Conservation (phyloP, 2,888 invertebrate species). For the Callimorpha dominula region DNA sequence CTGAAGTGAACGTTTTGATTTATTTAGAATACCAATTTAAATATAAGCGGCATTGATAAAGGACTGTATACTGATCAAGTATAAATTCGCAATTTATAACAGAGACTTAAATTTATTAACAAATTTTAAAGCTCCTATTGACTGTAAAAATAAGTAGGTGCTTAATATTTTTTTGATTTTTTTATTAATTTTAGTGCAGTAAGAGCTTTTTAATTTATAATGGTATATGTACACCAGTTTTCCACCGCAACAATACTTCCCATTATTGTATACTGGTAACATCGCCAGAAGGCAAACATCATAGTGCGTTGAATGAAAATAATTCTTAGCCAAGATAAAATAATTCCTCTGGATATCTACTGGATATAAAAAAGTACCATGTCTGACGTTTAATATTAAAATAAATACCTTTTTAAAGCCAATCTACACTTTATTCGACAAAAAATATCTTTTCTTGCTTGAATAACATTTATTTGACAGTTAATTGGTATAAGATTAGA, state of each 20-base stretch:
- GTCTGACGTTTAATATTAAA: neutral
- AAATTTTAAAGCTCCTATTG: no score
- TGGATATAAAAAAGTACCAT: neutral
- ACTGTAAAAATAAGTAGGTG: no score
- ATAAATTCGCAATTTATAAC: no score
- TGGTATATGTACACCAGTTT: neutral
- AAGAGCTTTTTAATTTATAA: no score
- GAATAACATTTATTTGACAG: neutral
- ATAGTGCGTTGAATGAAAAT: neutral
- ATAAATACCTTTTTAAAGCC: neutral
- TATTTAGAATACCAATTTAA: neutral
- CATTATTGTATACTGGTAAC: neutral
- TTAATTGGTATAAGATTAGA: neutral
- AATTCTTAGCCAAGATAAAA: neutral
- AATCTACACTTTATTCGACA: neutral
- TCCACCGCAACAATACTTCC: neutral
- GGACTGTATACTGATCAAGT: no score
- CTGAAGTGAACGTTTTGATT: neutral
- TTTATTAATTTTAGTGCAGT: no score
- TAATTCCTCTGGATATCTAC: neutral
- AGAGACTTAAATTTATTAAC: no score
- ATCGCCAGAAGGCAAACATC: neutral
- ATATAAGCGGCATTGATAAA: neutral
- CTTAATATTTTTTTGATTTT: no score
- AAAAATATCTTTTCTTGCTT: neutral